Evolutionary conservation across 2,113 vertebrate genomes (phyloP).

Genomic region (Dipodomys ordii): DNA sequence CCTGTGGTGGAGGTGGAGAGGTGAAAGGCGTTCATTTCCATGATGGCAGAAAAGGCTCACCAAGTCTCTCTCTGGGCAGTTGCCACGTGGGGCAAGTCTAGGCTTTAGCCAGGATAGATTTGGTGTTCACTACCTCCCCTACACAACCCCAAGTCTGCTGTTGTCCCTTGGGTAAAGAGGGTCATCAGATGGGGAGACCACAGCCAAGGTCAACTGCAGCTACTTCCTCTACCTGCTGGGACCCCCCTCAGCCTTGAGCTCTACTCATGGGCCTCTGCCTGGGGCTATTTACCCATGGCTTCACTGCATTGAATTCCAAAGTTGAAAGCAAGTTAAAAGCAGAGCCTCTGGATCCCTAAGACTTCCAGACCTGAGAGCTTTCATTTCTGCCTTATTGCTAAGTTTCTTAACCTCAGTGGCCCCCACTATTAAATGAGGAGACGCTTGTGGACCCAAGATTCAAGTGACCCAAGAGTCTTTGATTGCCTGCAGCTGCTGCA

Average conservation of each 20-base stretch:
- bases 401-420: background rate
- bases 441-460: background rate
- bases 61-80: background rate
- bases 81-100: background rate
- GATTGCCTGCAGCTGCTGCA: background rate
- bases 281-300: background rate
- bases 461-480: background rate
- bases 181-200: background rate
- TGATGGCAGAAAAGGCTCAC: background rate
- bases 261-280: background rate
- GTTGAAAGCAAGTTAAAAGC: background rate
- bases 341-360: background rate
- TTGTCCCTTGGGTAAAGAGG: background rate
- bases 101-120: background rate
- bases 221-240: background rate
- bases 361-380: background rate
- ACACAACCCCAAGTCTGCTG: background rate
- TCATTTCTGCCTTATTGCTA: background rate
- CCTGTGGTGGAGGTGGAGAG: background rate
- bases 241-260: background rate
- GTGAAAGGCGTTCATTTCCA: background rate
- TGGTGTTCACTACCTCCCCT: fast-evolving
- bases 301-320: background rate
- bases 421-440: background rate
- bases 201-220: background rate